Conservation (phyloP, 53 echinoderm and acorn worm genomes). For the Paelopatides confundens region DNA sequence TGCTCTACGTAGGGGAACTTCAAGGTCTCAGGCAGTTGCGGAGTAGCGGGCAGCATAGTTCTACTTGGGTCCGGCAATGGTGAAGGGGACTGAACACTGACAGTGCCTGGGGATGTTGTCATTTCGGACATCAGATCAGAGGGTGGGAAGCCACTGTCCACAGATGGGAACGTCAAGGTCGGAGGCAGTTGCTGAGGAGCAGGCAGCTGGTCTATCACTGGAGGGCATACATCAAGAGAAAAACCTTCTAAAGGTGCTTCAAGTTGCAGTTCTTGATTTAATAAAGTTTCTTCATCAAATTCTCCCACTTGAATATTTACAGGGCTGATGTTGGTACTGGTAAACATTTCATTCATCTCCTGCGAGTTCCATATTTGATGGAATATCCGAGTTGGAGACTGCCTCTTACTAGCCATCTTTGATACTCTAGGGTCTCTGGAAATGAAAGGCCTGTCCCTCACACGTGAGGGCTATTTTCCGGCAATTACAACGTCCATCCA, state of each 20-base stretch:
- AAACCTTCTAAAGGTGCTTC: no score
- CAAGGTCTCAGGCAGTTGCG: neutral
- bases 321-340: no score
- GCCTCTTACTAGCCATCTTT: neutral
- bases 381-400: neutral
- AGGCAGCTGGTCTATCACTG: no score
- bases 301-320: no score
- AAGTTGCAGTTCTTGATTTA: no score
- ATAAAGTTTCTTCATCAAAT: no score
- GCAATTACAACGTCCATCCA: no score
- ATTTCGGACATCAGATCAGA: neutral
- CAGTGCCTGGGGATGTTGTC: constrained; percentile 39
- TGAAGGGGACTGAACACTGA: constrained; percentile 73
- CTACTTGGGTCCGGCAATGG: constrained; percentile 42
- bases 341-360: neutral
- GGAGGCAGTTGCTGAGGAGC: no score
- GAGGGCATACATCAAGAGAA: no score
- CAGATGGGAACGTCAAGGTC: neutral
- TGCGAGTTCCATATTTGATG: neutral
- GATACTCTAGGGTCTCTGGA: no score
- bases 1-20: neutral
- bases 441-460: no score
- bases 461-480: no score
- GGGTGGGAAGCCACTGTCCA: constrained; percentile 39
- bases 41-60: neutral